A percentile compares a stretch with the other conserved stretches of the same genome.
Evolutionary conservation across 2,888 invertebrate genomes (phyloP).

Genomic region (Agrilus mali): DNA sequence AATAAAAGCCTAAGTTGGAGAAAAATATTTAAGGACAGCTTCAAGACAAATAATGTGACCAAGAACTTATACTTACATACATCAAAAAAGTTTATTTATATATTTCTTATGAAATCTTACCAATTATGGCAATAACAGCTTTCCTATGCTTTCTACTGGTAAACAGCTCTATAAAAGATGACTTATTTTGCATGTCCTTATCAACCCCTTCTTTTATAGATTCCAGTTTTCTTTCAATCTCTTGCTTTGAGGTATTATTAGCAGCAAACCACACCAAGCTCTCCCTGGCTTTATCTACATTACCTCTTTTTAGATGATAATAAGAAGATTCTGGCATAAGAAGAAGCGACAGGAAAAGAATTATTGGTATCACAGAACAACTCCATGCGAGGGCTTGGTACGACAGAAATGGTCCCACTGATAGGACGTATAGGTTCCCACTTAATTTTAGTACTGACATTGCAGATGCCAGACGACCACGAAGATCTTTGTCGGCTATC

Average conservation of each 20-base stretch:
- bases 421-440: slow-evolving; percentile 30
- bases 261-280: slow-evolving; percentile 17
- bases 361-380: slow-evolving; percentile 24
- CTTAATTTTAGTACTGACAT: slow-evolving; percentile 31
- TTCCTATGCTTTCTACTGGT: slow-evolving; percentile 10
- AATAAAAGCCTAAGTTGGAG: no score
- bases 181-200: slow-evolving; percentile 27
- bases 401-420: slow-evolving; percentile 28
- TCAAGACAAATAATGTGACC: no score
- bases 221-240: slow-evolving; percentile 23
- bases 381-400: slow-evolving; percentile 28
- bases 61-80: no score
- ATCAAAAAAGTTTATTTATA: no score
- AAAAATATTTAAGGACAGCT: no score
- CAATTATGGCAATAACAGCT: slow-evolving; percentile 36
- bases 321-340: slow-evolving; percentile 37
- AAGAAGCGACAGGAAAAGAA: slow-evolving; percentile 28
- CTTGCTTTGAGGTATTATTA: slow-evolving; percentile 5
- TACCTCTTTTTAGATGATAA: slow-evolving; percentile 27
- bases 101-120: no score
- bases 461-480: slow-evolving; percentile 31
- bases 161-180: slow-evolving; percentile 26
- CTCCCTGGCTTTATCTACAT: slow-evolving; percentile 25
- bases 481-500: slow-evolving; percentile 40
- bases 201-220: slow-evolving; percentile 23